Evolutionary conservation across 1,140 invertebrate species (phyloP), one percentile per base, ranked within the genome.

Genomic region (Diachasmimorpha longicaudata): DNA sequence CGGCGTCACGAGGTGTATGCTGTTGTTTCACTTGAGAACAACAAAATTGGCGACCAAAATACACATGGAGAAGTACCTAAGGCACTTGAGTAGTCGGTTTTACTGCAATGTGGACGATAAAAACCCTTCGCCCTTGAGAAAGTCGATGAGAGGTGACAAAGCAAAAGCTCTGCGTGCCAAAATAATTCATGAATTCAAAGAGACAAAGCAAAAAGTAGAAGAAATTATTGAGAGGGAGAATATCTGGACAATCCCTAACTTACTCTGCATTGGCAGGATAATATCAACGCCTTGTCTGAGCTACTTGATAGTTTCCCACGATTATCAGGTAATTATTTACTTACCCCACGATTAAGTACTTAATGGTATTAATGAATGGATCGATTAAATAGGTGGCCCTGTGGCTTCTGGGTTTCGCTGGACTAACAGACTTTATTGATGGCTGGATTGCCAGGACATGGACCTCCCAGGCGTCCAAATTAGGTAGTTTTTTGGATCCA

Each of bases 401-500:
- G 52, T 89, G 83, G 78, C 25, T 89, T 16, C 75, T 89, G 66
- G 83, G 80, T 70, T 81, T 89, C 72, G 86, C 87, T 79, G 85
- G 82, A 79, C 70, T 85, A 58, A 87, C 82, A 82, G 90, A 87
- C 78, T 78, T 91, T 88, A 75, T 88, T 55, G 98, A 99, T 92
- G 98, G 98, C 25, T 98, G 95, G 92, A 98, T 99, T 84, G 98
- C 98, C 11, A 92, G 98, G 70, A 95, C 93, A 70, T 98, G 96
- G 92, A 92, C 93, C 69, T 95, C 94, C 68, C 98, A 99, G 87
- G 93, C 95, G 14, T 96, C 97, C 31, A 96, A 95, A 85, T 91
- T 98, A 79, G 98, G 98, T 8, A 97, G 96, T 78, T 97, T 98
- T 85, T 84, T 99, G n/a, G 98, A 99, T 89, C 98, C 98, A 11